Base-by-base conservation (phyloP, 2,113 vertebrate genomes). In the Thomomys bottae region DNA sequence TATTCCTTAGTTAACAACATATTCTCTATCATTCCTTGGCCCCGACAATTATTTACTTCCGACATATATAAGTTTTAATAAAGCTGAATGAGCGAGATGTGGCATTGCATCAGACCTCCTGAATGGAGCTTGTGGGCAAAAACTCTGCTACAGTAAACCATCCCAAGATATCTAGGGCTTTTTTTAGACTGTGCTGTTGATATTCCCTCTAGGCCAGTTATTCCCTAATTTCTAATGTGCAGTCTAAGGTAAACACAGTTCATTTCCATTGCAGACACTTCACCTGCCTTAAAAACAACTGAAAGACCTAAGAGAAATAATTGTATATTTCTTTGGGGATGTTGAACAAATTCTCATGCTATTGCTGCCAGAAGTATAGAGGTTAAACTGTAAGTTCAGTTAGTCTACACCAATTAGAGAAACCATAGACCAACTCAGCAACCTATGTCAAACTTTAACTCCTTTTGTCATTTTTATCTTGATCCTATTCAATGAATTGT, bases 91-190 rank as follows among this genome's bases (percentile, higher is more conserved):
- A 91, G 85, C 66, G 28, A 21, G 75, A 2, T 88, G 63, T 92
- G 82, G 57, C 95, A 83, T 96, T 96, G 96, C 95, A 94, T 97
- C 95, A 96, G 95, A 95, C 87, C 91, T 92, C 42, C 87, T 95
- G 96, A 97, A 97, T 95, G 94, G 84, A 91, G 88, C 87, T 92
- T 89, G 84, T 94, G 95, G 96, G 96, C 94, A 95, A 89, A 30
- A 0, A 89, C 89, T 87, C 87, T 92, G 83, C 21, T 49, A 80
- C 72, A 76, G 89, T 90, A 82, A 93, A 84, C 70, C 90, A 95
- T 96, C 96, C 92, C 96, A 95, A 96, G 96, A 95, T 96, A 92
- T 82, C 93, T 90, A 45, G 0, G 17, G 95, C 95, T 96, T 92
- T 95, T 94, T 96, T 94, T 95, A 96, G 94, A 84, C 42, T 71